Evolutionary conservation across 2,888 invertebrate species (phyloP).

Genomic region (Tetranychus truncatus): DNA sequence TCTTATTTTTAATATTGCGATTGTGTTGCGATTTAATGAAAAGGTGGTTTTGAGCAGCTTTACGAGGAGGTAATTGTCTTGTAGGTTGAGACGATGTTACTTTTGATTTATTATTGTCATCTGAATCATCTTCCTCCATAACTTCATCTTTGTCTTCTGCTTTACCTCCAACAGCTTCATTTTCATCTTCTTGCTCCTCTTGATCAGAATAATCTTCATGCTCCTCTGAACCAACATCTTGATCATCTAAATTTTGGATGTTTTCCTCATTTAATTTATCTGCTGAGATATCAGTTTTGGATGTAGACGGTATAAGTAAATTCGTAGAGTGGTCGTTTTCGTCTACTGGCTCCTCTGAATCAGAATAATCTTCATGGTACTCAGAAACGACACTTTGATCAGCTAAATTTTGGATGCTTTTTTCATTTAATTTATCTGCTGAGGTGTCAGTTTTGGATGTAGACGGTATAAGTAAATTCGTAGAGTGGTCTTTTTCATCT

Average conservation of each 20-base stretch:
- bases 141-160: neutral
- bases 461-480: neutral
- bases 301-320: neutral
- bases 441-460: neutral
- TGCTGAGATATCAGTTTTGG: neutral
- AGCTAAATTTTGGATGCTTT: neutral
- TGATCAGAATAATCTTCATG: neutral
- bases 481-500: too few relatives aligned
- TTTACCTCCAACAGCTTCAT: neutral
- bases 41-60: slow-evolving; percentile 22
- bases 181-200: slow-evolving; percentile 2
- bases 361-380: too few relatives aligned
- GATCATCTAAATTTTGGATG: too few relatives aligned
- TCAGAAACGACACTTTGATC: neutral
- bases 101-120: neutral
- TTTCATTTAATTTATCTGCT: neutral
- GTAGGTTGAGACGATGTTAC: neutral
- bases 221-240: neutral
- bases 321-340: too few relatives aligned
- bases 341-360: too few relatives aligned
- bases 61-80: slow-evolving; percentile 21
- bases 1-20: too few relatives aligned
- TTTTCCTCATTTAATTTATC: neutral
- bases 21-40: too few relatives aligned
- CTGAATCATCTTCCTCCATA: neutral